Evolutionary conservation across 2,113 vertebrate species (phyloP).

Genomic region (Antennarius striatus): DNA sequence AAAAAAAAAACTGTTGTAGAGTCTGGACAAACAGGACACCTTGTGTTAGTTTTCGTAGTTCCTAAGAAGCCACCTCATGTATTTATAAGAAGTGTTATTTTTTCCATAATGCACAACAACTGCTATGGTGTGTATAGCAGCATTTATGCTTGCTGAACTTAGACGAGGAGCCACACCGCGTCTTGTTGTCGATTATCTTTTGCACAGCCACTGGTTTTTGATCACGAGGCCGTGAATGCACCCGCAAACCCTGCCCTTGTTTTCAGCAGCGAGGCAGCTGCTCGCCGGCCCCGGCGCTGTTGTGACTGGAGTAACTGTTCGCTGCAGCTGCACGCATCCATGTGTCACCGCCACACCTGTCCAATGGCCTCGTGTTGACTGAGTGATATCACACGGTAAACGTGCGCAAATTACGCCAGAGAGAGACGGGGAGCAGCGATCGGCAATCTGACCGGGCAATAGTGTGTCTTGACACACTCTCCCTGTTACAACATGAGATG

Average conservation of each 20-base stretch:
- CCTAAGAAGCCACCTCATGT: too few species aligned
- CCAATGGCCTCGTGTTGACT: constrained; percentile 53
- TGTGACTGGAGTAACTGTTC: constrained; percentile 63
- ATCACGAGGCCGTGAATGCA: too few species aligned
- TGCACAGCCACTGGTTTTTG: too few species aligned
- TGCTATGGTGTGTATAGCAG: too few species aligned
- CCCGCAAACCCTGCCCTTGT: too few species aligned
- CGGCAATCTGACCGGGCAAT: constrained; percentile 21
- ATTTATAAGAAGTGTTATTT: too few species aligned
- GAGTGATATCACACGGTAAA: constrained; percentile 50
- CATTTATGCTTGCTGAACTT: too few species aligned
- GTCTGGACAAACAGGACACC: background rate
- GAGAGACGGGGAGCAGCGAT: background rate
- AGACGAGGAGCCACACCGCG: too few species aligned
- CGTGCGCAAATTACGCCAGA: constrained; percentile 40
- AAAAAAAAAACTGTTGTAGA: constrained; percentile 10
- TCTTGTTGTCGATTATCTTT: too few species aligned
- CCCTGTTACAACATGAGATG: constrained; percentile 26
- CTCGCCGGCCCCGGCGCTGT: constrained; percentile 10
- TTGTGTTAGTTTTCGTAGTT: too few species aligned
- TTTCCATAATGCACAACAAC: too few species aligned
- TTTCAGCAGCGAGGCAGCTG: too few species aligned
- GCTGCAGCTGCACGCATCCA: constrained; percentile 59
- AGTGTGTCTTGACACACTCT: constrained; percentile 22
- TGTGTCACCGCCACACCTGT: constrained; percentile 68